Evolutionary conservation across 2,113 vertebrate species (phyloP).

Genomic region (Pseudois nayaur): DNA sequence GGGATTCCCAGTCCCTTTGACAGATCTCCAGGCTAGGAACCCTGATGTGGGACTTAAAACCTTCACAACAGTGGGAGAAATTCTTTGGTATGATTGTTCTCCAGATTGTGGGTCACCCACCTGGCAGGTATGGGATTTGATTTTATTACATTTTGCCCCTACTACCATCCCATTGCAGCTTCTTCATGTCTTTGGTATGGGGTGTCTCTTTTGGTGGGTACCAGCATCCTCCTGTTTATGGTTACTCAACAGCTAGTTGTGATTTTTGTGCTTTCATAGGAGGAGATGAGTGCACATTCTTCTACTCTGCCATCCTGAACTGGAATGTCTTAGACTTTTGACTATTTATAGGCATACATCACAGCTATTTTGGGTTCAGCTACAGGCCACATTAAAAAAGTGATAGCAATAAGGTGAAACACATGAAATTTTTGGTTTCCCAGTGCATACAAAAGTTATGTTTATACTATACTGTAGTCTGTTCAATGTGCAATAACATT

Average conservation of each 20-base stretch:
- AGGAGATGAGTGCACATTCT: neutral
- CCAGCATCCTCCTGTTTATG: neutral
- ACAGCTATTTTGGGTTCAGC: neutral
- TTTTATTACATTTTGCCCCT: neutral
- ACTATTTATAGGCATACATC: neutral
- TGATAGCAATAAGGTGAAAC: neutral
- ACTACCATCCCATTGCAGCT: neutral
- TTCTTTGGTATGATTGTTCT: neutral
- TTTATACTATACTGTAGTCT: neutral
- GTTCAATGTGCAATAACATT: neutral
- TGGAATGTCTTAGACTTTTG: neutral
- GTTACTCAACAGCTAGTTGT: neutral
- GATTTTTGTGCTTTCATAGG: neutral
- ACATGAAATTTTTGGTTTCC: neutral
- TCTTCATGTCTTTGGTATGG: neutral
- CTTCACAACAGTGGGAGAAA: neutral
- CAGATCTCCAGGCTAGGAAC: neutral
- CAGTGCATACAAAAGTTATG: neutral
- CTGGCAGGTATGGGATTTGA: neutral
- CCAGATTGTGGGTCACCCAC: neutral
- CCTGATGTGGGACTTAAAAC: neutral
- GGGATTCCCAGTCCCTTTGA: neutral
- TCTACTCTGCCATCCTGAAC: neutral
- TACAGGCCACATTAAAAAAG: neutral
- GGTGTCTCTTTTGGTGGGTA: neutral